Percentiles rank a stretch among this genome's conserved stretches.
Evolutionary conservation across 2,888 invertebrate species (phyloP).

Genomic region (Spilosoma lubricipeda): DNA sequence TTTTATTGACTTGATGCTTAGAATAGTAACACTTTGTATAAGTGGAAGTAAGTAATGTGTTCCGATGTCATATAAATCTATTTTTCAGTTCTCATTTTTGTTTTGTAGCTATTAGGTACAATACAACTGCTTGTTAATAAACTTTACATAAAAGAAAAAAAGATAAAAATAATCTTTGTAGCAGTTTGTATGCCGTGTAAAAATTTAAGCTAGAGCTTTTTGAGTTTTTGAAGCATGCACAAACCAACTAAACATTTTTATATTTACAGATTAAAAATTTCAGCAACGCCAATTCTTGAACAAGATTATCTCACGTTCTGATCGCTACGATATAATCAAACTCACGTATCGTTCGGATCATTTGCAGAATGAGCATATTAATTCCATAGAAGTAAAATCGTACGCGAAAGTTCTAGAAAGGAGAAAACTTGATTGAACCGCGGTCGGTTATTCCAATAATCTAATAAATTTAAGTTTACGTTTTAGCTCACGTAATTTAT

Average conservation of each 20-base stretch:
- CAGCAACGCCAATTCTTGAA: constrained; percentile 21
- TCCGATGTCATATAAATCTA: not conserved
- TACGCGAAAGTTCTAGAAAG: constrained; percentile 54
- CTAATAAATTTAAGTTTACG: not conserved
- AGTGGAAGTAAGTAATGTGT: not conserved
- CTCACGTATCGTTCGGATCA: constrained; percentile 55
- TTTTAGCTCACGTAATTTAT: not conserved
- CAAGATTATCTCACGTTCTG: constrained; percentile 36
- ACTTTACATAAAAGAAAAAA: no score
- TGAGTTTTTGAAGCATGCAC: no score
- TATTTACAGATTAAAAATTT: constrained; percentile 9
- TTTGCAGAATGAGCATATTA: constrained; percentile 49
- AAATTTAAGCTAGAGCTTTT: no score
- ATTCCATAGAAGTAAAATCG: constrained; percentile 35
- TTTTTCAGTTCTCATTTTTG: not conserved
- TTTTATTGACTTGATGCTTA: not conserved
- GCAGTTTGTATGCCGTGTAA: no score
- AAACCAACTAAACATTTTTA: no score
- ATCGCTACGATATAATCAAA: constrained; percentile 54
- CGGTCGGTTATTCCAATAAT: constrained; percentile 19
- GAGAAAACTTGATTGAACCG: constrained; percentile 52
- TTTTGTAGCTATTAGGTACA: not conserved
- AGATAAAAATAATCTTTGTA: no score
- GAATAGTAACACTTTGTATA: not conserved
- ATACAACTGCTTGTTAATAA: not conserved